Conservation (phyloP, 2,888 invertebrate genomes). For the Hyalella azteca region DNA sequence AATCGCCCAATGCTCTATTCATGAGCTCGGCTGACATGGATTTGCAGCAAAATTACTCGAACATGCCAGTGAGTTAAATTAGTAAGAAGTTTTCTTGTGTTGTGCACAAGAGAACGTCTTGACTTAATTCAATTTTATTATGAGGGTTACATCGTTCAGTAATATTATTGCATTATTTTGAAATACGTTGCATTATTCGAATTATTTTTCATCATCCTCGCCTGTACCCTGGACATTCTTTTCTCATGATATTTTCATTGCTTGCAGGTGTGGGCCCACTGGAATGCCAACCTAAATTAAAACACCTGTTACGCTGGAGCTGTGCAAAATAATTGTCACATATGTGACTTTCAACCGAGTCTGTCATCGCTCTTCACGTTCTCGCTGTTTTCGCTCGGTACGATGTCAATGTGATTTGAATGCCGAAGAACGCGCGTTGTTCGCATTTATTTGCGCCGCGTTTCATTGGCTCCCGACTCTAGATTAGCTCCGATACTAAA, state of each 20-base stretch:
- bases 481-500: slow-evolving; percentile 9
- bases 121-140: no score
- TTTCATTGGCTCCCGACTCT: slow-evolving; percentile 12
- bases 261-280: slow-evolving; percentile 3
- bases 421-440: slow-evolving; percentile 4
- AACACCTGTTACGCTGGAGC: not conserved
- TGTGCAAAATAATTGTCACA: not conserved
- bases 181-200: no score
- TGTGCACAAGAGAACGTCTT: no score
- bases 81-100: no score
- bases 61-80: slow-evolving; percentile 3
- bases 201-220: no score
- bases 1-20: not conserved
- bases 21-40: slow-evolving; percentile 13
- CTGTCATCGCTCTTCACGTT: slow-evolving; percentile 14
- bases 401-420: not conserved
- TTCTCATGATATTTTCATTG: no score
- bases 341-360: not conserved
- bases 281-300: slow-evolving; percentile 19
- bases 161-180: no score
- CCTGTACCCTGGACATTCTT: no score
- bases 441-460: slow-evolving; percentile 16
- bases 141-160: no score
- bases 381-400: not conserved
- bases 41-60: slow-evolving; percentile 1